These are phyloP conservation scores for Micromys minutus DNA, from an alignment of 2,113 vertebrate species.

Conservation along the genomic window DNA sequence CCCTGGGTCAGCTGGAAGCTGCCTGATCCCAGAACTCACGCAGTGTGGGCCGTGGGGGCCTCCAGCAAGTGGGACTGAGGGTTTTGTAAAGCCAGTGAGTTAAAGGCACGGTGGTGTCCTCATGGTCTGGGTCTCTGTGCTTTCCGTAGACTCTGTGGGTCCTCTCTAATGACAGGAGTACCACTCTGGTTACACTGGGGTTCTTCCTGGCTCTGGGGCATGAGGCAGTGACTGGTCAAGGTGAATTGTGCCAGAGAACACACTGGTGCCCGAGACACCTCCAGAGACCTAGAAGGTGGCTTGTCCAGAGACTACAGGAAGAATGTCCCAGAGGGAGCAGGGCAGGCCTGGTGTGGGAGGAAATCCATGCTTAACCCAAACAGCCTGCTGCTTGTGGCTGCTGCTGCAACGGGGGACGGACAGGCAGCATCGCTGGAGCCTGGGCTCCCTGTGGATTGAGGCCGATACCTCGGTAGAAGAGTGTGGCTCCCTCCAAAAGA, in stretches of 20 bases:
- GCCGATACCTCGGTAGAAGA: neutral
- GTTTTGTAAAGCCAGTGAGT: neutral
- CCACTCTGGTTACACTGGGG: rapidly evolving
- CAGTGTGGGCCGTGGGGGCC: neutral
- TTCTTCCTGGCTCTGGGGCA: rapidly evolving
- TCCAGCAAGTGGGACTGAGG: neutral
- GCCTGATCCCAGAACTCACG: neutral
- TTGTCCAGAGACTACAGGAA: too few relatives aligned
- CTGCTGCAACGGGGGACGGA: too few relatives aligned
- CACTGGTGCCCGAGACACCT: neutral
- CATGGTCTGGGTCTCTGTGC: neutral
- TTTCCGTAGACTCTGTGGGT: rapidly evolving
- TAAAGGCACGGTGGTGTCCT: neutral
- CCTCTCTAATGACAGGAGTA: neutral
- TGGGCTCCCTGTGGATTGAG: neutral
- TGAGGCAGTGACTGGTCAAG: neutral
- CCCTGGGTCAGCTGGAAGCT: neutral
- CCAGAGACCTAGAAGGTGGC: neutral
- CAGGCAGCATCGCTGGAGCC: too few relatives aligned
- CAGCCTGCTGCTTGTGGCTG: too few relatives aligned
- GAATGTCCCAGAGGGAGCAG: neutral
- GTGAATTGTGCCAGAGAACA: too few relatives aligned
- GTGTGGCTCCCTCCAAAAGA: neutral
- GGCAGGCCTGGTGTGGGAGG: neutral
- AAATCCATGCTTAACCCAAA: neutral